Conservation (phyloP, 2,888 invertebrate genomes). For the Cenopis cana region DNA sequence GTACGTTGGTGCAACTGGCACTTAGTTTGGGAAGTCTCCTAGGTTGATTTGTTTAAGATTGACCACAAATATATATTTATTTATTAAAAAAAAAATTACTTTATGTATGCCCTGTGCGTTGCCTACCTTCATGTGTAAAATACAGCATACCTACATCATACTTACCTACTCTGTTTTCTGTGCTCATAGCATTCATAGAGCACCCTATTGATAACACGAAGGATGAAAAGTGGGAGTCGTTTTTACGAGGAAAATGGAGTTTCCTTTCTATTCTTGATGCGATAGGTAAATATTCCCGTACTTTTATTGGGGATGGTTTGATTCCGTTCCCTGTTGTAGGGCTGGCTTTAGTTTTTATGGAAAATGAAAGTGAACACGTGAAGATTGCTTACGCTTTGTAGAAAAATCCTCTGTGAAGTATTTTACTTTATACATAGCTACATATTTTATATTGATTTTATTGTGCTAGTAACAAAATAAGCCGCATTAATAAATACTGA, state of each 20-base stretch:
- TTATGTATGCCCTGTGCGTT: too few relatives aligned
- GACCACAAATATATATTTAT: too few relatives aligned
- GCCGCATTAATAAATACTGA: too few relatives aligned
- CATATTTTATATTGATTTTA: not conserved
- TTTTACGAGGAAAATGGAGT: conserved; percentile 73
- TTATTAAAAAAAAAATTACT: too few relatives aligned
- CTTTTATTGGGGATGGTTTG: conserved; percentile 50
- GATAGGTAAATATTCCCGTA: conserved; percentile 64
- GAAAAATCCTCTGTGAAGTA: not conserved
- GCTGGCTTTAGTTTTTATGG: conserved; percentile 45
- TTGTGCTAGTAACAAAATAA: too few relatives aligned
- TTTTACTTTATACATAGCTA: not conserved
- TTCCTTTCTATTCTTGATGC: conserved; percentile 62
- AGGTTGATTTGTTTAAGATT: too few relatives aligned
- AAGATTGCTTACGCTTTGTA: conserved; percentile 9
- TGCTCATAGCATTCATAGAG: conserved; percentile 14
- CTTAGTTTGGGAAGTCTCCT: too few relatives aligned
- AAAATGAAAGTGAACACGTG: conserved; percentile 16
- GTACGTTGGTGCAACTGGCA: too few relatives aligned
- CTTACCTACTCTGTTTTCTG: conserved; percentile 16
- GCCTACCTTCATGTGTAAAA: too few relatives aligned
- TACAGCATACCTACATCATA: not conserved
- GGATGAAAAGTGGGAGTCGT: conserved; percentile 70
- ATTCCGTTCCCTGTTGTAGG: conserved; percentile 44
- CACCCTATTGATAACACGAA: conserved; percentile 49